phyloP scores from a whole-genome alignment of 2,888 invertebrate genomes.

The Adelphocoris suturalis region DNA sequence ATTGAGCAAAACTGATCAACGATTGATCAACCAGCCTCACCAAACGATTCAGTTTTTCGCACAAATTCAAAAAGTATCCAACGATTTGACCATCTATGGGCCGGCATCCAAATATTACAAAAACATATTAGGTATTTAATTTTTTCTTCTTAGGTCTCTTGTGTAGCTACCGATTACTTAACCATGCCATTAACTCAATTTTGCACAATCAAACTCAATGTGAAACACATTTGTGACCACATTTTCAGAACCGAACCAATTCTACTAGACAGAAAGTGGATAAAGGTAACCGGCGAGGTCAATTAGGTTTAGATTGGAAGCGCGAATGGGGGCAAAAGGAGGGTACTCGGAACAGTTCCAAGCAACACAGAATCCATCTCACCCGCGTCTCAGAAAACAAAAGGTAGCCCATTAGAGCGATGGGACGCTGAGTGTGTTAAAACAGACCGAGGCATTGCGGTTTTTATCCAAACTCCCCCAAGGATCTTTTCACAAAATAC shows the following conservation, averaged over 20 bases:
- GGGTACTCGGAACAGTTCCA: background rate
- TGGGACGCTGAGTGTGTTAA: background rate
- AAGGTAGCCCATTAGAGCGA: background rate
- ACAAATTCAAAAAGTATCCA: too few species aligned
- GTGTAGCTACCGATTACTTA: too few species aligned
- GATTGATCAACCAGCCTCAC: too few species aligned
- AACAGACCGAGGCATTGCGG: background rate
- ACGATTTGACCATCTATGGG: too few species aligned
- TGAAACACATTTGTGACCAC: too few species aligned
- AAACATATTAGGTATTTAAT: too few species aligned
- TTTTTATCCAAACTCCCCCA: background rate
- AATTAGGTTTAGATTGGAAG: background rate
- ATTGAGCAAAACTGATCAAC: too few species aligned
- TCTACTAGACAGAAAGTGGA: background rate
- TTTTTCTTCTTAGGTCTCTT: too few species aligned
- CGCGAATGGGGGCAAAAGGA: background rate
- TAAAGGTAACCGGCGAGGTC: background rate
- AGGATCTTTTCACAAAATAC: background rate
- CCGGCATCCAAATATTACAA: too few species aligned
- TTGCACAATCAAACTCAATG: too few species aligned
- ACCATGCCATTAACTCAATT: too few species aligned
- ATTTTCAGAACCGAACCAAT: background rate
- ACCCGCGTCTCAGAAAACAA: conserved; percentile 3
- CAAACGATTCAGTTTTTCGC: too few species aligned
- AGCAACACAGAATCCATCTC: background rate